Evolutionary conservation across 1,140 invertebrate species (phyloP).

Genomic region (Teleogryllus occipitalis): DNA sequence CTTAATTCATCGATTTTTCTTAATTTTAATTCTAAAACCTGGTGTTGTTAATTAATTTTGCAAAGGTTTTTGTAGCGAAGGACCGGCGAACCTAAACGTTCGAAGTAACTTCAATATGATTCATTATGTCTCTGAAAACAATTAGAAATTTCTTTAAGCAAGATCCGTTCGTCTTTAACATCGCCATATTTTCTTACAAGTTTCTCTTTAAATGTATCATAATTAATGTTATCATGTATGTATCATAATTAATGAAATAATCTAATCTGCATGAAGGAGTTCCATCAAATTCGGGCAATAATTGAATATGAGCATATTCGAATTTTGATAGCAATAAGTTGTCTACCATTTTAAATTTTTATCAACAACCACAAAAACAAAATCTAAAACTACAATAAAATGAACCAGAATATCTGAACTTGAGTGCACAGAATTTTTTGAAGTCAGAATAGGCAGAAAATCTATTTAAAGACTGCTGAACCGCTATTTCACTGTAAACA

Average conservation of each 20-base stretch:
- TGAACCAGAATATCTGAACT: too few relatives aligned
- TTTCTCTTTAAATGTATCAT: too few relatives aligned
- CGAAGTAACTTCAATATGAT: not conserved
- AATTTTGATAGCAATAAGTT: not conserved
- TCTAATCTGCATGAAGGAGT: constrained; percentile 56
- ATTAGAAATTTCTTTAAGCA: not conserved
- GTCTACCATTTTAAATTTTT: not conserved
- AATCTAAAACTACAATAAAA: too few relatives aligned
- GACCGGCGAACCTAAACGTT: not conserved
- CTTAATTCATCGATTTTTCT: not conserved
- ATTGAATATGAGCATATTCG: constrained; percentile 9
- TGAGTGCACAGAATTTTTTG: too few relatives aligned
- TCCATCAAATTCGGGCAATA: constrained; percentile 66
- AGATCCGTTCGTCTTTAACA: not conserved
- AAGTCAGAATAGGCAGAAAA: too few relatives aligned
- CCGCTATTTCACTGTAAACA: too few relatives aligned
- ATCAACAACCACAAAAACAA: too few relatives aligned
- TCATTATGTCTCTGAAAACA: not conserved
- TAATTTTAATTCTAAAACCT: constrained; percentile 6
- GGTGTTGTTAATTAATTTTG: not conserved
- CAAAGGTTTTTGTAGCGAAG: not conserved
- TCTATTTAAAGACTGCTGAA: too few relatives aligned
- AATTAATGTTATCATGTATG: too few relatives aligned
- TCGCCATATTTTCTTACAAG: not conserved
- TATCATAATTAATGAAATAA: not conserved